Base-by-base conservation (phyloP, 1,140 invertebrate genomes). In the Polypedilum pembai region DNA sequence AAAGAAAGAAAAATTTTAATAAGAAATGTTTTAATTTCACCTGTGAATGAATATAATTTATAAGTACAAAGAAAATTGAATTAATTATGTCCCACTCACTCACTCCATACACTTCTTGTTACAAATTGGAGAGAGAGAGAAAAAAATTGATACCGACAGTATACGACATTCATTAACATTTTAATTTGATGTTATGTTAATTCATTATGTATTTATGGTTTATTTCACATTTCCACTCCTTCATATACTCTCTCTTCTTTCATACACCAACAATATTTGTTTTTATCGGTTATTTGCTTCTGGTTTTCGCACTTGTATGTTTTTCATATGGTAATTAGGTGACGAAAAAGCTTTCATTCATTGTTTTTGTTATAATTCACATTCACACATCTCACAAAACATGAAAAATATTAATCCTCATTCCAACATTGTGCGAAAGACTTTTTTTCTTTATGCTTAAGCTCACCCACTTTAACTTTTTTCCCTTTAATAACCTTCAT, bases 161-260 rank as follows among this genome's bases (percentile, higher is more conserved):
- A 45, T 4, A 45, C 41, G 45, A 56, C 45, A 56, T 56, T 56
- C 45, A 56, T 56, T 56, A 15, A 56, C 45, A 56, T n/a, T 56
- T 56, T n/a, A 56, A 56, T 56, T 56, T 56, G 45, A 56, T 56
- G 45, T 56, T 56, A 56, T 56, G 45, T 56, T 56, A 56, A 56
- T 56, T 12, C n/a, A 56, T 56, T 56, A 56, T 56, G 45, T 56
- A 56, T 56, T 56, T 56, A 56, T 56, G 45, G 12, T 56, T 56
- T 56, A 56, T 56, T n/a, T n/a, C 45, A 56, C 45, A n/a, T 56
- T n/a, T 56, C n/a, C 45, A 56, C 45, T 56, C n/a, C 8, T 56
- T 56, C 45, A 56, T 15, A 45, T 8, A n/a, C n/a, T n/a, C n/a
- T n/a, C n/a, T 15, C 1, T 45, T 3, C 41, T 45, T 45, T 45